These are phyloP conservation scores for Melopsittacus undulatus DNA, from an alignment of 2,797 vertebrate species.

Conservation along the genomic window DNA sequence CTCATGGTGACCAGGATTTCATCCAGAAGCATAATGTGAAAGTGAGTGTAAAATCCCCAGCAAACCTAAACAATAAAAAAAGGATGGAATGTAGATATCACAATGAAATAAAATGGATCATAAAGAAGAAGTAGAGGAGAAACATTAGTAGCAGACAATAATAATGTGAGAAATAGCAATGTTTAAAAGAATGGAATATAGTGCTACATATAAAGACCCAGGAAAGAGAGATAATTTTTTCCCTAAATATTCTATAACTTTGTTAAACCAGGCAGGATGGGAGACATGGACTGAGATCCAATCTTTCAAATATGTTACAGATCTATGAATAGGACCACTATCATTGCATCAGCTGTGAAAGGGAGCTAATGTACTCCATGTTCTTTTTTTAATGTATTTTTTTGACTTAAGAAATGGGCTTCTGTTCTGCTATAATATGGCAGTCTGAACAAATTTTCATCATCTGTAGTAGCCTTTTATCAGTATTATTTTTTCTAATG, in stretches of 20 bases:
- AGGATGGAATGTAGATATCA: neutral
- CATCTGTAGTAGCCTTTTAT: neutral
- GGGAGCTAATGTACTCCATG: neutral
- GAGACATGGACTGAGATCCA: neutral
- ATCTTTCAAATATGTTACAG: neutral
- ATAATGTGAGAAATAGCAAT: neutral
- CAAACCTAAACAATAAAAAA: neutral
- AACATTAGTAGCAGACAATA: neutral
- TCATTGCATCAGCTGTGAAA: neutral
- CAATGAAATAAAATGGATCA: neutral
- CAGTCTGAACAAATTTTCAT: neutral
- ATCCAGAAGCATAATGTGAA: neutral
- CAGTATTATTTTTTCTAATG: conserved; percentile 26
- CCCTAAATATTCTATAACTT: neutral
- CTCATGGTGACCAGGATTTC: neutral
- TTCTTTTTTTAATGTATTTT: neutral
- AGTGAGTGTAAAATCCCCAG: neutral
- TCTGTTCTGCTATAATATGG: conserved; percentile 5
- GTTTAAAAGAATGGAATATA: neutral
- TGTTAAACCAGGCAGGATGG: neutral
- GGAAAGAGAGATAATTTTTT: neutral
- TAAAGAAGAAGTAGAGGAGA: neutral
- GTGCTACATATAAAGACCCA: neutral
- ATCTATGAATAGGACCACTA: neutral
- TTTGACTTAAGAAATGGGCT: neutral